phyloP scores from a whole-genome alignment of 92 coral and sea anemone species.

The Anthopleura xanthogrammica region DNA sequence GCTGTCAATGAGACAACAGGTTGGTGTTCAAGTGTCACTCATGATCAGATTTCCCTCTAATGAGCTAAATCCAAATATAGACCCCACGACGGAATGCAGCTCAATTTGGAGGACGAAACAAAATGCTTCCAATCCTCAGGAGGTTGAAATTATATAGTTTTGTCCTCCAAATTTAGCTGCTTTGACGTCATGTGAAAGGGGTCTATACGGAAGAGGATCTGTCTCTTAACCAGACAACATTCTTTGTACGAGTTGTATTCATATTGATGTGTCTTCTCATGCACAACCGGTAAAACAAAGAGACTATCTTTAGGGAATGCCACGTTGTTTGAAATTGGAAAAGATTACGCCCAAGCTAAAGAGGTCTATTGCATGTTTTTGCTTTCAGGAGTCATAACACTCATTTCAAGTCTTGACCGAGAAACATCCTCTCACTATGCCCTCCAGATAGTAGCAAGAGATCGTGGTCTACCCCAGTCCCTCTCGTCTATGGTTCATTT shows the following conservation, averaged over 20 bases:
- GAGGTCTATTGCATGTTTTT: neutral
- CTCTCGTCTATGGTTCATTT: constrained; percentile 41
- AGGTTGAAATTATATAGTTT: no score
- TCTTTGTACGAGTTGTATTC: no score
- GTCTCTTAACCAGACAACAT: no score
- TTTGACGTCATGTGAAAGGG: no score
- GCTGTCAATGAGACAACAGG: constrained; percentile 43
- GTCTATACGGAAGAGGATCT: no score
- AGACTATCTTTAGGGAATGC: neutral
- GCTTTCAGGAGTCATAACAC: constrained; percentile 30
- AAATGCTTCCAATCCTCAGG: no score
- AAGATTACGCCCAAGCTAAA: neutral
- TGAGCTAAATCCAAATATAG: no score
- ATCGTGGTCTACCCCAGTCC: constrained; percentile 47
- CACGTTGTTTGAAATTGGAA: neutral
- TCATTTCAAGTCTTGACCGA: constrained; percentile 40
- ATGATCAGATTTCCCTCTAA: neutral
- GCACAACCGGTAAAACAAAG: no score
- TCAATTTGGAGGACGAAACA: no score
- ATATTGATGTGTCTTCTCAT: no score
- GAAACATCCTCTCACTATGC: constrained; percentile 45
- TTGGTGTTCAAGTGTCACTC: neutral
- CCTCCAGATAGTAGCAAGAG: constrained; percentile 44
- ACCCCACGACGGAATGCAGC: no score
- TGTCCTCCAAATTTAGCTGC: no score